Conservation (phyloP, 2,797 vertebrate species). For the Allobates femoralis region DNA sequence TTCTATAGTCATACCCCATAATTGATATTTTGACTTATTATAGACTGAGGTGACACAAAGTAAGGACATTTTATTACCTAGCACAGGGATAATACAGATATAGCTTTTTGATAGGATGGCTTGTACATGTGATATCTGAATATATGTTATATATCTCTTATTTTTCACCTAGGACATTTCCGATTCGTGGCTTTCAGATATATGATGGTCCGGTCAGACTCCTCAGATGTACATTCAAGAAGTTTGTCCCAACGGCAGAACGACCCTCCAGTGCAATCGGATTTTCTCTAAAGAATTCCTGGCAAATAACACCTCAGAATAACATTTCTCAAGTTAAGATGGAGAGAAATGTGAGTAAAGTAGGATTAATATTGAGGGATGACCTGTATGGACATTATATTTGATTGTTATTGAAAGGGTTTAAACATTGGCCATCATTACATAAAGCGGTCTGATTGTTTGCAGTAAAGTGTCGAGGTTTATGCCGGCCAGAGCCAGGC, state of each 20-base stretch:
- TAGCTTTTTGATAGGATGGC: neutral
- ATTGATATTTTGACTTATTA: too few relatives aligned
- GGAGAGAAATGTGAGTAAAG: constrained; percentile 70
- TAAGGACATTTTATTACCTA: neutral
- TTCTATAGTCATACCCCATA: too few relatives aligned
- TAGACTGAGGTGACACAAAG: neutral
- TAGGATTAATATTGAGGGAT: neutral
- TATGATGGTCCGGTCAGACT: constrained; percentile 69
- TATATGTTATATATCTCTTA: neutral
- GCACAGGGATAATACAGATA: neutral
- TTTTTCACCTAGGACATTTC: constrained; percentile 63
- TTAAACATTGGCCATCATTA: constrained; percentile 21
- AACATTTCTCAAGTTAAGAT: constrained; percentile 66
- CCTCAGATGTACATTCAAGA: constrained; percentile 69
- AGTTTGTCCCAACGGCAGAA: constrained; percentile 65
- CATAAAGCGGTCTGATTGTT: constrained; percentile 9
- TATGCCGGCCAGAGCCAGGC: constrained; percentile 23
- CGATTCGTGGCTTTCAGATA: constrained; percentile 71
- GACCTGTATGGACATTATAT: neutral
- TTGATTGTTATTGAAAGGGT: neutral
- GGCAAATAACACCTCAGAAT: constrained; percentile 72
- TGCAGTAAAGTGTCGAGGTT: constrained; percentile 7
- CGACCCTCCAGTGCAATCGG: constrained; percentile 68
- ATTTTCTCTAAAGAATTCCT: constrained; percentile 70
- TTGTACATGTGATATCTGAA: neutral